Evolutionary conservation across 2,797 vertebrate genomes (phyloP).

Genomic region (Malacoctenus gilli): DNA sequence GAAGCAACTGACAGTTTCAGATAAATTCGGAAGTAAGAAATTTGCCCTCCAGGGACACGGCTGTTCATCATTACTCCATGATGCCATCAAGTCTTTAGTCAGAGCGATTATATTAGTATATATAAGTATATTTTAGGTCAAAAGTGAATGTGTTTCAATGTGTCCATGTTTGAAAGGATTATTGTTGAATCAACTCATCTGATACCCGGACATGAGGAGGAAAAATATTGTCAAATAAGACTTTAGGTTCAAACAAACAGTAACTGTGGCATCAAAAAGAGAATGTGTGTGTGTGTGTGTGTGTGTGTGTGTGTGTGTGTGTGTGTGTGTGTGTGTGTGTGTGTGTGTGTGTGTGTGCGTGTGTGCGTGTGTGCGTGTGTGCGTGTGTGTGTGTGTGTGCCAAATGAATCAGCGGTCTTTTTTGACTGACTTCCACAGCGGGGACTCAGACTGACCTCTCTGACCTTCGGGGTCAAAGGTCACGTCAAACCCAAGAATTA

Average conservation of each 20-base stretch:
- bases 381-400: conserved; percentile 10
- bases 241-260: too few species aligned
- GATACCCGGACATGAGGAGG: too few species aligned
- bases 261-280: too few species aligned
- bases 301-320: conserved; percentile 1
- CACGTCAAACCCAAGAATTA: conserved; percentile 25
- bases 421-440: conserved; percentile 33
- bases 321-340: conserved; percentile 10
- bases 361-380: conserved; percentile 5
- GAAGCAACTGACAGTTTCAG: too few species aligned
- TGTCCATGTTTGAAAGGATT: background rate
- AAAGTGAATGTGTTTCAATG: conserved; percentile 1
- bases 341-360: conserved; percentile 4
- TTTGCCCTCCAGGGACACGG: too few species aligned
- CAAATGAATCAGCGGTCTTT: conserved; percentile 58
- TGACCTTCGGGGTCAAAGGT: conserved; percentile 48
- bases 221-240: too few species aligned
- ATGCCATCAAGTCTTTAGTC: too few species aligned
- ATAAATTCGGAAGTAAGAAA: too few species aligned
- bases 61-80: background rate
- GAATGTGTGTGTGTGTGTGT: background rate
- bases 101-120: too few species aligned
- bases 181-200: too few species aligned
- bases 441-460: conserved; percentile 36
- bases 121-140: too few species aligned